Base-by-base conservation (phyloP, 1,140 invertebrate species). In the Ctenoplectra terminalis region DNA sequence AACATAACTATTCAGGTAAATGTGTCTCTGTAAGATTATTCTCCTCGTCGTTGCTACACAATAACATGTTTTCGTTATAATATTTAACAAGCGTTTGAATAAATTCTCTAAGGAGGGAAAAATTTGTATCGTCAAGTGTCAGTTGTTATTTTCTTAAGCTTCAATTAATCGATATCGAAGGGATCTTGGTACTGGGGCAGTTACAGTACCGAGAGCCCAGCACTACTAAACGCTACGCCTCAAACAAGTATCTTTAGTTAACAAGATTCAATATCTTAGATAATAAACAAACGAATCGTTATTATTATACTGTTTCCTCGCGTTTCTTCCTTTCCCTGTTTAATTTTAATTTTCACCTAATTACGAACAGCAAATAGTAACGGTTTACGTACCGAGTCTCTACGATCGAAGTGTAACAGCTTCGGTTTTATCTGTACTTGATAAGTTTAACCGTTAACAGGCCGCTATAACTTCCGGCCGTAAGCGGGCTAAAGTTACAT, bases 141-240 rank as follows among this genome's bases (percentile, higher is more conserved):
- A 58, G 26, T 48, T 17, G 1, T 37, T 58, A 64, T 43, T 75
- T 60, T 46, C n/a, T 64, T 64, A 40, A 15, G 54, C 34, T 69
- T 40, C 46, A 74, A n/a, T 50, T 58, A 17, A 60, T 50, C 5
- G 2, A 23, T 23, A 37, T n/a, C 11, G 20, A 23, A 66, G 79
- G 67, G 79, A 88, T 88, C 77, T 70, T 48, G 76, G 48, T 88
- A 74, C 89, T 89, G 90, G 91, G 91, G 91, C 92, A 92, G 92
- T 89, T n/a, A 73, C 89, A 90, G 88, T 87, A 86, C 50, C 81
- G 50, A 81, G 81, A 88, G 84, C 67, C 87, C 83, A 29, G 46
- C 4, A 31, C n/a, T 37, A 20, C 29, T 48, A 60, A 52, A 43
- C 4, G 7, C 31, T 64, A 67, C 23, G 5, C 9, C 15, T 67